A percentile compares a stretch with the other conserved stretches of the same genome.
These are phyloP conservation scores for Percopsis omiscomaycus DNA, from an alignment of 2,797 vertebrate species.

Conservation along the genomic window DNA sequence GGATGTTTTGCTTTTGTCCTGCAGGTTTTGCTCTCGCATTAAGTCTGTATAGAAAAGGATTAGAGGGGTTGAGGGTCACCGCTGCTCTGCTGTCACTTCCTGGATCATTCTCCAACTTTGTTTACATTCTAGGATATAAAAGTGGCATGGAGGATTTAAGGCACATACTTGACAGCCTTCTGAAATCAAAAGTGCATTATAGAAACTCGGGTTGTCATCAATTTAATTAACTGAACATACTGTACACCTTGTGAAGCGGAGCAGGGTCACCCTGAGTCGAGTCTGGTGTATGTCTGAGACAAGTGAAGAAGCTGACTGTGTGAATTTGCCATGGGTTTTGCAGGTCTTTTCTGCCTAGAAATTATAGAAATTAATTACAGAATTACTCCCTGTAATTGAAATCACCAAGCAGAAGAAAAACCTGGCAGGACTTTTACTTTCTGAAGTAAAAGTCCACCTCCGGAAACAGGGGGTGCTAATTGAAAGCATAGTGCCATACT, in stretches of 20 bases:
- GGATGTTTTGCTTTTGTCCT: conserved; percentile 37
- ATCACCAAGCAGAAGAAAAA: too few relatives aligned
- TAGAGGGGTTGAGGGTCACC: conserved; percentile 30
- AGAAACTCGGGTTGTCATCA: conserved; percentile 11
- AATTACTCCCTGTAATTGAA: not conserved
- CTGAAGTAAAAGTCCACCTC: conserved; percentile 22
- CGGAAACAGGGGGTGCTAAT: conserved; percentile 55
- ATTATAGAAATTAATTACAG: not conserved
- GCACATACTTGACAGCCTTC: conserved; percentile 1
- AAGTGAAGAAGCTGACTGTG: not conserved
- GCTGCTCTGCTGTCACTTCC: conserved; percentile 33
- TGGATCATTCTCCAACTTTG: conserved; percentile 43
- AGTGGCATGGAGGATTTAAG: conserved; percentile 21
- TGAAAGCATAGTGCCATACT: conserved; percentile 49
- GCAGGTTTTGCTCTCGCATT: conserved; percentile 45
- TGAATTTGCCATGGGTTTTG: not conserved
- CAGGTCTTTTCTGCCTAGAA: not conserved
- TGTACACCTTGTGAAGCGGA: conserved; percentile 5
- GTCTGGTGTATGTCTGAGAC: not conserved
- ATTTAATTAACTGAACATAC: conserved; percentile 17
- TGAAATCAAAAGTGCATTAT: conserved; percentile 4
- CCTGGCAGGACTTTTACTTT: too few relatives aligned
- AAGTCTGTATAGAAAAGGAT: conserved; percentile 24
- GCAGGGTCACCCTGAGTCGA: not conserved
- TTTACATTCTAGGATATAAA: conserved; percentile 47